A percentile compares a stretch with the other conserved stretches of the same genome.
phyloP scores from a whole-genome alignment of 2,888 invertebrate genomes.

The Nephrotoma guestfalica region DNA sequence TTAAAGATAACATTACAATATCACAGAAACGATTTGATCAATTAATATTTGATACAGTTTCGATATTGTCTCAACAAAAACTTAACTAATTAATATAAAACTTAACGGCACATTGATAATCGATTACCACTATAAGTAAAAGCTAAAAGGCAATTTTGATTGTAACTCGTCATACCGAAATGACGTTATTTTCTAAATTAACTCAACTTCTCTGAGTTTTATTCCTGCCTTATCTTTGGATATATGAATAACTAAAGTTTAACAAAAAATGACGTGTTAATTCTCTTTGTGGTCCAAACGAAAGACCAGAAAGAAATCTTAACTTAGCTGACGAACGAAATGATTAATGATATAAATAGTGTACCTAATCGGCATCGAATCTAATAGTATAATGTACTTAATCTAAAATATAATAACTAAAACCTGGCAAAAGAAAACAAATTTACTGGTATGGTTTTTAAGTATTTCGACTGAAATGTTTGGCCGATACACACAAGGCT shows the following conservation, averaged over 20 bases:
- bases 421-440: too few relatives aligned
- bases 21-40: background rate
- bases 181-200: background rate
- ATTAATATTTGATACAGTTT: background rate
- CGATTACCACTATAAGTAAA: background rate
- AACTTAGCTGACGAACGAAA: background rate
- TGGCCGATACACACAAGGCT: too few relatives aligned
- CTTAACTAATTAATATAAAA: background rate
- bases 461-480: too few relatives aligned
- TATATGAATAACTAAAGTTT: background rate
- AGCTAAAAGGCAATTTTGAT: background rate
- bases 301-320: background rate
- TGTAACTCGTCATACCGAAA: background rate
- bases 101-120: background rate
- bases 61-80: background rate
- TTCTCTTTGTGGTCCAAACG: background rate
- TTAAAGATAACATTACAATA: background rate
- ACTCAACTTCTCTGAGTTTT: too few relatives aligned
- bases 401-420: background rate
- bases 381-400: background rate
- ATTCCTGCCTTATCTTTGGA: too few relatives aligned
- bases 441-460: too few relatives aligned
- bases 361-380: background rate
- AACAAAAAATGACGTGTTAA: background rate
- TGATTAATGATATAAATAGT: background rate